Evolutionary conservation across 1,140 invertebrate species (phyloP), one percentile per base, ranked within the genome.

Genomic region (Hylaeus volcanicus): DNA sequence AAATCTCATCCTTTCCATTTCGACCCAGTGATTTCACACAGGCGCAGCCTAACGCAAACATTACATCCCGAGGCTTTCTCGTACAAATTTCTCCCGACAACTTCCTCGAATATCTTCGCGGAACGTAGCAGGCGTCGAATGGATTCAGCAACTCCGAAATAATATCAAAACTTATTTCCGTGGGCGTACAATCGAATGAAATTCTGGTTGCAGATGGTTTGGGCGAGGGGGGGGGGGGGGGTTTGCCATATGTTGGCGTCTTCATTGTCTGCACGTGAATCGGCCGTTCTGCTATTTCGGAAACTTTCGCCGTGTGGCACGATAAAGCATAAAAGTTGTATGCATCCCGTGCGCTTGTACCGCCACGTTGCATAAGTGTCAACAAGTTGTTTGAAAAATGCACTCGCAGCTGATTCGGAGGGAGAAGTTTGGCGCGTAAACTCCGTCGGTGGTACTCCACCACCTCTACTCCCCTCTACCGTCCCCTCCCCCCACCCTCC

Each of bases 361-460:
- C 41, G 56, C 14, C 60, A 9, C 51, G 26, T 39, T 74, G 72
- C 68, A 79, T 61, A 85, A 86, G 80, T 75, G 83, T 87, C 86
- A 88, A 88, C 86, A 88, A 88, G 86, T 88, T 74, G 78, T 39
- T 80, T 76, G 86, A 88, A 86, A 88, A 88, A 86, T 84, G 65
- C 64, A 79, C 45, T 15, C 39, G 53, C 11, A 53, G 14, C 66
- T 77, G 84, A 83, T 79, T 68, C 45, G 37, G 58, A 60, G 26
- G 39, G 84, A 53, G 45, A 78, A 78, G 37, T 78, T 74, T 4
- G 12, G 12, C 51, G 48, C 45, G n/a, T 55, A 58, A 65, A 56
- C 63, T 65, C 26, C 26, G 26, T 26, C 26, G 26, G 26, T 26
- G 26, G 26, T 26, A 26, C 26, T 26, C 26, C 0, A 26, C 26